Evolutionary conservation across 2,113 vertebrate genomes (phyloP), one percentile per base, ranked within the genome.

Genomic region (Dipodomys merriami): DNA sequence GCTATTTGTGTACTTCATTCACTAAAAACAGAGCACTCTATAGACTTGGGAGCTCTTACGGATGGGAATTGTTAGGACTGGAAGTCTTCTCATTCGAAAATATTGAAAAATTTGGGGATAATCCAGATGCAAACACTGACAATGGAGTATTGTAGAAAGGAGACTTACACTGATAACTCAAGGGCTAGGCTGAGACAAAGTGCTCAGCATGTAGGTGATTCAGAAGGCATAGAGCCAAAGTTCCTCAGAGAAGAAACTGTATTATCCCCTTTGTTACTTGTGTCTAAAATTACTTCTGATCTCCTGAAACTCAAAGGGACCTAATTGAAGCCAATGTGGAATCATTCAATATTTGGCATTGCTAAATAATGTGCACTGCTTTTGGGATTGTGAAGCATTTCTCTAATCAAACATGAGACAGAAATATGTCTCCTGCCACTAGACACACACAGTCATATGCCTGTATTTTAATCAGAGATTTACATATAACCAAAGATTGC

Each of bases 391-490:
- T 39, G 27, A 93, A 81, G 23, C 27, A 49, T 87, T 93, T 87
- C 30, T 90, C 44, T 88, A 30, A 46, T 60, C 5, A 64, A 81
- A 64, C 13, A 33, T 16, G n/a, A 67, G 82, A 53, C 27, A 53
- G 18, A 83, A 23, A n/a, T 19, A 6, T 23, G 6, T 76, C 60
- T 93, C 53, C 35, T 64, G 53, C 77, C 30, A 65, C 33, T 86
- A 80, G 44, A 53, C 49, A 64, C 19, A 46, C 5, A 9, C 15
- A 72, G 80, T 23, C 53, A 44, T 11, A 57, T 7, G 2, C 46
- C 67, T 46, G 33, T 73, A 15, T 89, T 77, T 93, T 85, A 90
- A 94, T 79, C 29, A 30, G 74, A 94, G 57, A 93, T 86, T 93
- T 65, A 93, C 76, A 91, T 65, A 33, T 16, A 82, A 81, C 39